Conservation (phyloP, 2,113 vertebrate genomes). For the Isichthys henryi region DNA sequence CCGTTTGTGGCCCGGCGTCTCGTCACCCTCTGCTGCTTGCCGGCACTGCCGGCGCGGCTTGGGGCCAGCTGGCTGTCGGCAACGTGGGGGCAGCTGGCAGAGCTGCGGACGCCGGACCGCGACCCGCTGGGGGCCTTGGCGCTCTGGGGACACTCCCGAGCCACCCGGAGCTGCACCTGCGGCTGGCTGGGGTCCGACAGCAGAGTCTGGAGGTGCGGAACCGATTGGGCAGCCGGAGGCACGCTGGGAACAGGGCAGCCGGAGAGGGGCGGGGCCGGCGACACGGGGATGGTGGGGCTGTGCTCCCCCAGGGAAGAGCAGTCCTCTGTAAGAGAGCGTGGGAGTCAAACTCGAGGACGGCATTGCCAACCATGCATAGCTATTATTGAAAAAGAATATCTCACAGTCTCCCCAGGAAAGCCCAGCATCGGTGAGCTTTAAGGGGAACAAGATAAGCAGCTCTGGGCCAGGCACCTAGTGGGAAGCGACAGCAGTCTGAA, state of each 20-base stretch:
- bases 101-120: slow-evolving; percentile 72
- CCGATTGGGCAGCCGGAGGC: slow-evolving; percentile 83
- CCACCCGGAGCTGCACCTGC: slow-evolving; percentile 68
- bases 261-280: slow-evolving; percentile 78
- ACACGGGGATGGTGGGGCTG: slow-evolving; percentile 78
- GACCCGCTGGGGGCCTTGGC: slow-evolving; percentile 87
- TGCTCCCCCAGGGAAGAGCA: slow-evolving; percentile 76
- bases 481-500: background rate
- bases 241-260: slow-evolving; percentile 90
- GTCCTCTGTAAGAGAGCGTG: slow-evolving; percentile 46
- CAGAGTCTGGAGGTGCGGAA: slow-evolving; percentile 82
- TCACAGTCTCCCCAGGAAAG: background rate
- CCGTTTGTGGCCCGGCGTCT: slow-evolving; percentile 83
- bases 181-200: slow-evolving; percentile 73
- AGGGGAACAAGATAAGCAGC: background rate
- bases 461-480: background rate
- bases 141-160: slow-evolving; percentile 83
- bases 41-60: slow-evolving; percentile 42
- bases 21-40: slow-evolving; percentile 78
- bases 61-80: slow-evolving; percentile 69
- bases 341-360: background rate
- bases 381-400: background rate
- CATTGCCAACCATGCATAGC: background rate
- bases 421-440: background rate
- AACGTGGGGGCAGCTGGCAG: slow-evolving; percentile 66